phyloP scores from a whole-genome alignment of 2,888 invertebrate genomes.

The Creontiades dilutus region DNA sequence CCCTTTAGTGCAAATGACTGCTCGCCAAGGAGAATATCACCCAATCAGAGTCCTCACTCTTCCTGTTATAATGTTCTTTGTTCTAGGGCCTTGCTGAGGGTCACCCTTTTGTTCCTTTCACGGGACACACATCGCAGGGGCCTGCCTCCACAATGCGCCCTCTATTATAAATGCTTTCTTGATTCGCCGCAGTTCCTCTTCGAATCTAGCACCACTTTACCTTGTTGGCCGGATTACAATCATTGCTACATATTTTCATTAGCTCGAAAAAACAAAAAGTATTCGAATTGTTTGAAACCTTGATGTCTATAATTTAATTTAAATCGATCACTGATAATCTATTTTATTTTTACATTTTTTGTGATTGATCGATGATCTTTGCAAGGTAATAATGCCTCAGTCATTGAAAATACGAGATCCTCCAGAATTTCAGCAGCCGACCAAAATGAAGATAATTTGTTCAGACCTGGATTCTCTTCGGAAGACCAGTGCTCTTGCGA shows the following conservation, averaged over 20 bases:
- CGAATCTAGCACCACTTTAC: constrained; percentile 9
- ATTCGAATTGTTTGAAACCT: too few species aligned
- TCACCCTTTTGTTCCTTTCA: constrained; percentile 31
- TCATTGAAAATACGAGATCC: too few species aligned
- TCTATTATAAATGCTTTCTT: constrained; percentile 58
- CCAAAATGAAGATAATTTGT: too few species aligned
- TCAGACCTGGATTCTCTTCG: too few species aligned
- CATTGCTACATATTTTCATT: not conserved
- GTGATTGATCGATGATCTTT: too few species aligned
- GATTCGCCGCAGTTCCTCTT: constrained; percentile 52
- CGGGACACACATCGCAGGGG: not conserved
- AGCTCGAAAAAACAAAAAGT: not conserved
- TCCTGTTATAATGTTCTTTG: constrained; percentile 50
- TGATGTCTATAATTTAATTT: too few species aligned
- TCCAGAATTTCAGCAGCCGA: too few species aligned
- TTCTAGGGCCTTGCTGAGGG: constrained; percentile 26
- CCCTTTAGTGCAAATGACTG: constrained; percentile 42
- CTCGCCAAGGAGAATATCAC: constrained; percentile 47
- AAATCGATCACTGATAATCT: too few species aligned
- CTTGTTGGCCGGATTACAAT: not conserved
- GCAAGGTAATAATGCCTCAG: too few species aligned
- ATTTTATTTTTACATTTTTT: too few species aligned
- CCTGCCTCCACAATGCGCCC: constrained; percentile 33
- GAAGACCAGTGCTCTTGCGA: too few species aligned
- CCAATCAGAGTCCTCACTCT: constrained; percentile 50